These are phyloP conservation scores for Pteruthius melanotis DNA, from an alignment of 2,113 vertebrate genomes.

Conservation along the genomic window DNA sequence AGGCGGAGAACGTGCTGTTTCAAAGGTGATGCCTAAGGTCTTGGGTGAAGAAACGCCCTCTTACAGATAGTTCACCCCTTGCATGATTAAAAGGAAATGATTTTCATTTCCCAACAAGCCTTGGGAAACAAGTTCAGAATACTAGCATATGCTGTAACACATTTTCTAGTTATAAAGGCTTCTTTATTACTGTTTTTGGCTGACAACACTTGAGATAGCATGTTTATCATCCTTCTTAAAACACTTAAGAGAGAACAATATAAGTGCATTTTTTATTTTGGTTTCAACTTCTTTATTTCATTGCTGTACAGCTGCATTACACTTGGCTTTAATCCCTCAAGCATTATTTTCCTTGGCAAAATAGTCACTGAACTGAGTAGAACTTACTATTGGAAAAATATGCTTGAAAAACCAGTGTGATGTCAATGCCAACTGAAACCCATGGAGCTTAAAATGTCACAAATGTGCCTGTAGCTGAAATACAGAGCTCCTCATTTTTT, in stretches of 20 bases:
- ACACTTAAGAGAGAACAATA: conserved; percentile 52
- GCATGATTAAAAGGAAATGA: background rate
- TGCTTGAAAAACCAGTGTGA: conserved; percentile 43
- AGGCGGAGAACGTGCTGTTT: background rate
- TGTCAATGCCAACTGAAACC: conserved; percentile 52
- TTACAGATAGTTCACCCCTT: background rate
- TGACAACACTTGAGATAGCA: background rate
- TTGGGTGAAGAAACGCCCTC: background rate
- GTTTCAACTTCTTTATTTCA: conserved; percentile 60
- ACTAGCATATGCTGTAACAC: background rate
- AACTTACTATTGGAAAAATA: conserved; percentile 55
- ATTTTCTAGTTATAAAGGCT: background rate
- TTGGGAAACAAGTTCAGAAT: background rate
- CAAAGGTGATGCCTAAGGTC: background rate
- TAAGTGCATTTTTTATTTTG: background rate
- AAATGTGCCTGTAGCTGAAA: conserved; percentile 26
- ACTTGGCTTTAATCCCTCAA: conserved; percentile 63
- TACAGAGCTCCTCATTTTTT: background rate
- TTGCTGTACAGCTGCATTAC: conserved; percentile 61
- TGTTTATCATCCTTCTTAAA: conserved; percentile 16
- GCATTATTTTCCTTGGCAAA: conserved; percentile 63
- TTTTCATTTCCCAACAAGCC: background rate
- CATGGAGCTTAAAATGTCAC: conserved; percentile 49
- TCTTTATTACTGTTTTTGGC: conserved; percentile 3
- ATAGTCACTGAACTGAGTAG: conserved; percentile 50